Evolutionary conservation across 2,113 vertebrate species (phyloP), one percentile per base, ranked within the genome.

Genomic region (Sinocyclocheilus grahami): DNA sequence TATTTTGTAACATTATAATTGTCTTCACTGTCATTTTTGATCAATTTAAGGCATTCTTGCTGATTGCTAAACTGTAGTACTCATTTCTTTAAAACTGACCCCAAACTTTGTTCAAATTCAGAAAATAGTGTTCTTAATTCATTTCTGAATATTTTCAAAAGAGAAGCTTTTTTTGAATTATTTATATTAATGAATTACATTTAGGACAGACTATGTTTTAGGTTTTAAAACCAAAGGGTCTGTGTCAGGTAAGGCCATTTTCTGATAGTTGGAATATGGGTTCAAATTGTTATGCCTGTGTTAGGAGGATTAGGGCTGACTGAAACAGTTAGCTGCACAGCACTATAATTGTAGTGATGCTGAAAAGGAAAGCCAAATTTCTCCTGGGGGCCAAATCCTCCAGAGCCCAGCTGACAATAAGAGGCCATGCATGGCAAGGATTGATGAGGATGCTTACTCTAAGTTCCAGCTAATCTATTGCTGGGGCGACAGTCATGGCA

Each of bases 371-470:
- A 67, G 82, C 51, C 37, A 76, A 76, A 65, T 75, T 81, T 81
- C 78, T 55, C 72, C 12, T 39, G 76, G 60, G 83, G 82, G 2
- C 53, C 14, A 20, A 79, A 86, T 82, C 22, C 77, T 81, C 75
- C 65, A 58, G 82, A 79, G 27, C 10, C 79, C 60, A 60, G 76
- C 42, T 78, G 42, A 72, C 65, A 84, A 82, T 69, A 48, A 71
- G 48, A n/a, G 58, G 27, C 30, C 78, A 58, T 69, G 67, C 71
- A 78, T 83, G 79, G 79, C 71, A 75, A 71, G 78, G 69, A 69
- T 53, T 80, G 78, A 86, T 86, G 86, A 87, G 86, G 53, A 84
- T 58, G 77, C 82, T 69, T 79, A 69, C 82, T 60, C 86, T 24
- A 62, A 60, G 79, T 84, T 76, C 55, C 51, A 80, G 82, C 37